Evolutionary conservation across 1,140 invertebrate species (phyloP), one percentile per base, ranked within the genome.

Genomic region (Lepidostoma basale): DNA sequence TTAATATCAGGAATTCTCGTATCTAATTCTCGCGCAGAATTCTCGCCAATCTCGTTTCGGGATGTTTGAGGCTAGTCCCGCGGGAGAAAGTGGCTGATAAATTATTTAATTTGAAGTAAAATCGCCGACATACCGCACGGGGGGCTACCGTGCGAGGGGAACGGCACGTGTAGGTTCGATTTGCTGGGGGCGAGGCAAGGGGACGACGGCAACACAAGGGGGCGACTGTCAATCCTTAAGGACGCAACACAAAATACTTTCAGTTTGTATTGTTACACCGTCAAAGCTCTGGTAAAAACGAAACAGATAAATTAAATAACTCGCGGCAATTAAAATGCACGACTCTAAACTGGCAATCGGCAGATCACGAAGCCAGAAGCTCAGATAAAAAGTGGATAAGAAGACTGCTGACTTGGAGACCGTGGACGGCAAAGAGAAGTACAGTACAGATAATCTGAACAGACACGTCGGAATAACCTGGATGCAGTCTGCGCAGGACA

Each of bases 71-170:
- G 58, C 23, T 9, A 28, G 39, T 62, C 44, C 40, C 60, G 40
- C 42, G 23, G 40, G 60, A 47, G 26, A 9, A 16, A 49, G 30
- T 64, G 65, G 60, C 69, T 67, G 60, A 67, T 71, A 71, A 67
- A 71, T 71, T 67, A 67, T 71, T 71, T 71, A 67, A 71, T 71
- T 71, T 71, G 59, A 67, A 67, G 30, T 67, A 67, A 71, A 71
- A 71, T 71, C 64, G 69, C 65, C 65, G 65, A 68, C 64, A 67
- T 47, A 64, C 64, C 60, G 30, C 58, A 70, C 52, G 60, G 39
- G 62, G 42, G 40, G 20, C 10, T 33, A 36, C 23, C n/a, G 52
- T 22, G 56, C 14, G 25, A 20, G 54, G 16, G 28, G 47, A 39
- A 59, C 40, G 22, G 6, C 26, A 28, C 26, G 52, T 14, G 52